Base-by-base conservation (phyloP, 2,113 vertebrate genomes). In the Bubo bubo region DNA sequence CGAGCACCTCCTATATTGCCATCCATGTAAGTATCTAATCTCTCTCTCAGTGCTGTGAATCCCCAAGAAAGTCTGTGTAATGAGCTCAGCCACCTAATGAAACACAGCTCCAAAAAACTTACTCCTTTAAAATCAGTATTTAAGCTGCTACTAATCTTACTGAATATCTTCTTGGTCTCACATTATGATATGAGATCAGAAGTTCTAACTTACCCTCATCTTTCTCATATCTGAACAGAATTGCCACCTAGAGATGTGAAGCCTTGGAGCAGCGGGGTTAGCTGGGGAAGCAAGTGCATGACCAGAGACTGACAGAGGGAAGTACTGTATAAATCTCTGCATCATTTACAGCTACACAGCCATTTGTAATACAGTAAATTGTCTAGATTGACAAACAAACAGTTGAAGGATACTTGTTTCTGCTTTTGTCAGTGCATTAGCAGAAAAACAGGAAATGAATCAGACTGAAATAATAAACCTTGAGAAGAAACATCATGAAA, bases 371-470 rank as follows among this genome's bases (percentile, higher is more conserved):
- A 68, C 70, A 63, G 72, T 49, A 55, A 92, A 80, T 79, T 95
- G 90, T 94, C 67, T 90, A 77, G 15, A 77, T 92, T 86, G 90
- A 94, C 59, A 59, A 80, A 81, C 43, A 68, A 83, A 91, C 49
- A 52, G 64, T 21, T 91, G 71, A 83, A 97, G 39, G 52, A 72
- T 49, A 85, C 75, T 86, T 71, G 20, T 93, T 94, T 97, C 74
- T 96, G 56, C 79, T 96, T 96, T 96, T 94, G 84, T 94, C 92
- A 86, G 53, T 35, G 37, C 53, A 90, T 93, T 68, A 96, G 67
- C 77, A 93, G 86, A 95, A 95, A 97, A 97, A 53, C 92, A 97
- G 86, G 94, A 97, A 97, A 97, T 96, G 20, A 96, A 95, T 97
- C 94, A 96, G 72, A 82, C 84, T 96, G 85, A 95, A 97, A 93